These are phyloP conservation scores for Solenopsis fugax DNA, from an alignment of 1,140 invertebrate species.

Conservation along the genomic window DNA sequence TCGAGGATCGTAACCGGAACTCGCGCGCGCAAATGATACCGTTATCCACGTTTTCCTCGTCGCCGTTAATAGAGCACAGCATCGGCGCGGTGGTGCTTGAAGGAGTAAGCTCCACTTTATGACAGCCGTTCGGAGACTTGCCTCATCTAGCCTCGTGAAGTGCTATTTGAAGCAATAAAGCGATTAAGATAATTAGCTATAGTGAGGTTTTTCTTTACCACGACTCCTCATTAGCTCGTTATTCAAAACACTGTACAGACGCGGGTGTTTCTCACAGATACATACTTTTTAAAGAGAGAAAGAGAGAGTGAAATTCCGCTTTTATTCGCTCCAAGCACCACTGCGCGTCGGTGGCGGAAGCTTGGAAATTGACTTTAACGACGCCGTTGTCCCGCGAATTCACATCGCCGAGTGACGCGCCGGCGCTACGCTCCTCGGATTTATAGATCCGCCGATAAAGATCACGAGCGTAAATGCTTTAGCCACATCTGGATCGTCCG, in stretches of 20 bases:
- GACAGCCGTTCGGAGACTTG: background rate
- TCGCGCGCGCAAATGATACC: slow-evolving; percentile 42
- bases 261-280: background rate
- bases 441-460: slow-evolving; percentile 51
- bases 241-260: background rate
- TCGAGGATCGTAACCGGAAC: slow-evolving; percentile 52
- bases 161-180: slow-evolving; percentile 30
- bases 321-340: background rate
- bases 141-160: background rate
- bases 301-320: background rate
- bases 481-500: background rate
- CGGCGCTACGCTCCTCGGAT: slow-evolving; percentile 23
- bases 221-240: background rate
- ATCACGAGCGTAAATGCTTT: background rate
- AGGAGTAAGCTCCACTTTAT: slow-evolving; percentile 20
- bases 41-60: slow-evolving; percentile 52
- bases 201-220: background rate
- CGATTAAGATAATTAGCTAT: slow-evolving; percentile 38
- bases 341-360: slow-evolving; percentile 23
- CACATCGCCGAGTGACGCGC: background rate
- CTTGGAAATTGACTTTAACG: slow-evolving; percentile 44
- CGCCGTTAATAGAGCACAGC: slow-evolving; percentile 53
- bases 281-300: background rate
- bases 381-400: slow-evolving; percentile 52
- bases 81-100: slow-evolving; percentile 8